Evolutionary conservation across 2,113 vertebrate genomes (phyloP).

Genomic region (Neomonachus schauinslandi): DNA sequence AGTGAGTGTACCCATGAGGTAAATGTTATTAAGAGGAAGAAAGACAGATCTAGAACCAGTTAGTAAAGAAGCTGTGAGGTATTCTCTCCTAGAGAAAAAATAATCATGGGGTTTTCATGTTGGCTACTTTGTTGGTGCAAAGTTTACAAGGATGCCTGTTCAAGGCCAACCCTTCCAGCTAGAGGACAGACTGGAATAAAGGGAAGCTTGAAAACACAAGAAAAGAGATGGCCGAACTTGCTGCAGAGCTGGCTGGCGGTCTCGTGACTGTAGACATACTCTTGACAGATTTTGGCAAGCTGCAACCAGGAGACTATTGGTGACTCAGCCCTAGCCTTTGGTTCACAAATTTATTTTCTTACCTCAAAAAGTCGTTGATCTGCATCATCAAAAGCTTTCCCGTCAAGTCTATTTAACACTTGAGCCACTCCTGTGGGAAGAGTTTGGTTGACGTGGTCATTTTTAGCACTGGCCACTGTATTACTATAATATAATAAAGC

Average conservation of each 20-base stretch:
- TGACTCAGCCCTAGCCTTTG: neutral
- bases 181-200: neutral
- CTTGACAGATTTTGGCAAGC: neutral
- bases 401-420: constrained; percentile 97
- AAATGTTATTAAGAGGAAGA: neutral
- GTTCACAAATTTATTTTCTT: constrained; percentile 74
- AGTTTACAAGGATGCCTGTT: neutral
- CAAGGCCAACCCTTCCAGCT: neutral
- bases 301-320: neutral
- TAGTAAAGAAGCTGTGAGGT: neutral
- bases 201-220: neutral
- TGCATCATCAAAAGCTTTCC: constrained; percentile 97
- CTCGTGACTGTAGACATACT: neutral
- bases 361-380: constrained; percentile 99
- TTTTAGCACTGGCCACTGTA: neutral
- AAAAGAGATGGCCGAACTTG: rapidly evolving
- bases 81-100: neutral
- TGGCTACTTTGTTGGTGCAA: neutral
- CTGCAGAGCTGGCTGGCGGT: neutral
- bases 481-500: neutral
- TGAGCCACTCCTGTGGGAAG: constrained; percentile 94
- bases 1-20: neutral
- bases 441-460: constrained; percentile 49
- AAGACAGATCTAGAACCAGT: neutral
- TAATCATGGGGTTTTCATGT: neutral